Conservation (phyloP, 2,797 vertebrate species). For the Aphelocoma californica region DNA sequence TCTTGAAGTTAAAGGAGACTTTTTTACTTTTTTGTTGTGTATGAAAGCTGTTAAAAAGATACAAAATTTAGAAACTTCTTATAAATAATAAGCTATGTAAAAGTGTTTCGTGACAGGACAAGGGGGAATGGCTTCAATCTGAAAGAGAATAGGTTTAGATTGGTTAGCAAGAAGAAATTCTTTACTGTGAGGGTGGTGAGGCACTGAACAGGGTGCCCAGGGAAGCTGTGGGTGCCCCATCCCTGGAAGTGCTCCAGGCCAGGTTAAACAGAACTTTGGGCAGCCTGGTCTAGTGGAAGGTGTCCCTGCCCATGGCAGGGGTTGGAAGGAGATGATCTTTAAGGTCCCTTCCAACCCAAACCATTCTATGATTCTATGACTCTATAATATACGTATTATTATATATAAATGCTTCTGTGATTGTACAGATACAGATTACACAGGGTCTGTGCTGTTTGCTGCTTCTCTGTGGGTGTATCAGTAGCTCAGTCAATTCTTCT, state of each 20-base stretch:
- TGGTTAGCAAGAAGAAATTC: neutral
- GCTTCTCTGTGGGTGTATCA: neutral
- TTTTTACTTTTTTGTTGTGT: neutral
- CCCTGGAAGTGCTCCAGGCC: neutral
- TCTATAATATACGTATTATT: accelerated
- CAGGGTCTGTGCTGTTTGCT: neutral
- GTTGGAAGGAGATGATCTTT: neutral
- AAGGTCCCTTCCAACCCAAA: neutral
- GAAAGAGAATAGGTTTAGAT: neutral
- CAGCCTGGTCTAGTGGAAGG: neutral
- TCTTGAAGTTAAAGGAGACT: neutral
- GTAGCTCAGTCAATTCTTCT: neutral
- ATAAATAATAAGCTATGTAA: neutral
- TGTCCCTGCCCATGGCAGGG: neutral
- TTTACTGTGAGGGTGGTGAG: neutral
- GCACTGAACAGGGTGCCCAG: accelerated
- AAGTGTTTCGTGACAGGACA: neutral
- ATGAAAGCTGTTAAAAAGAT: neutral
- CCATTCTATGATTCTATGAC: neutral
- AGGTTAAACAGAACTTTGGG: accelerated
- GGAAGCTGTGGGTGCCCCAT: neutral
- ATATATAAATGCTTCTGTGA: neutral
- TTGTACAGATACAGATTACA: neutral
- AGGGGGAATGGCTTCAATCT: neutral
- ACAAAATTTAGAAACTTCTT: neutral